These are phyloP conservation scores for Gnathonemus longibarbis DNA, from an alignment of 2,113 vertebrate genomes.

Conservation along the genomic window DNA sequence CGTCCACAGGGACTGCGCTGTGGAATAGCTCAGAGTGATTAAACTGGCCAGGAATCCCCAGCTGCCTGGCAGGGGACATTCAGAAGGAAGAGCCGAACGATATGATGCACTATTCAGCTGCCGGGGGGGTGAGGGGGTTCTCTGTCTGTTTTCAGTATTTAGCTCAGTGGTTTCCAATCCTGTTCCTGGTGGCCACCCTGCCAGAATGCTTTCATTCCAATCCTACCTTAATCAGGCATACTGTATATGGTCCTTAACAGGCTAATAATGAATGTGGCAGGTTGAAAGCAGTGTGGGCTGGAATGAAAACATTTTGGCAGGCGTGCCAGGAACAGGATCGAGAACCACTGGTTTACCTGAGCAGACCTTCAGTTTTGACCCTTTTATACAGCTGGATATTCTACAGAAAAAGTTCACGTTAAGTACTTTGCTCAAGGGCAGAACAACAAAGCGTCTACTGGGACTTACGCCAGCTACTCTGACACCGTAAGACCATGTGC, in stretches of 20 bases:
- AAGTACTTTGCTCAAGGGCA: background rate
- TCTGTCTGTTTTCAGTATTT: background rate
- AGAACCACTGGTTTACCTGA: background rate
- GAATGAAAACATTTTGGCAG: background rate
- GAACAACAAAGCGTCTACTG: background rate
- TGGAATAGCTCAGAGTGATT: background rate
- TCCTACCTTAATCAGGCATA: background rate
- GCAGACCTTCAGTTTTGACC: background rate
- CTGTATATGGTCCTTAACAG: background rate
- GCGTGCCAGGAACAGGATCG: background rate
- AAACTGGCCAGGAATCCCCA: background rate
- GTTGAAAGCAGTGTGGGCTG: background rate
- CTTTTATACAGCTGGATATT: background rate
- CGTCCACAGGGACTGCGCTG: background rate
- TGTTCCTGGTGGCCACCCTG: background rate
- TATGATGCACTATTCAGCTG: background rate
- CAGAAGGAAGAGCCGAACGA: background rate
- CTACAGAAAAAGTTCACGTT: background rate
- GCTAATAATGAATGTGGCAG: background rate
- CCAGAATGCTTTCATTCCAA: background rate
- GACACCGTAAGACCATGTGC: background rate
- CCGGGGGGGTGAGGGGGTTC: background rate
- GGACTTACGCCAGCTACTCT: background rate
- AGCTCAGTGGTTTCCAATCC: background rate
- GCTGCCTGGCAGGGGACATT: background rate